Evolutionary conservation across 2,113 vertebrate genomes (phyloP).

Genomic region (Verasper variegatus): DNA sequence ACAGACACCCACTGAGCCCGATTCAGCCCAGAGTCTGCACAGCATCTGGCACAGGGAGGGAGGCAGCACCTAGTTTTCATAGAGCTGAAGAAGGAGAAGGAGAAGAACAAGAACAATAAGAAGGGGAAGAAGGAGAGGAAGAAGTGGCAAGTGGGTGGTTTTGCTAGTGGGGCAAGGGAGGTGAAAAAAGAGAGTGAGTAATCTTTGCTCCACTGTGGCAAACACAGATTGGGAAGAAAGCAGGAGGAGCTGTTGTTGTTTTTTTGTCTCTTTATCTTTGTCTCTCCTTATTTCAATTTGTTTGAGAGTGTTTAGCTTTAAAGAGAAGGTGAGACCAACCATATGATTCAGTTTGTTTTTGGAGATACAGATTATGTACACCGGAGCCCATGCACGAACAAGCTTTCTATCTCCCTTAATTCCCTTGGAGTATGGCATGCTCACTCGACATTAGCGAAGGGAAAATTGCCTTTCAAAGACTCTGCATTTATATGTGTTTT

Average conservation of each 20-base stretch:
- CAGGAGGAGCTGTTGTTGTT: constrained; percentile 43
- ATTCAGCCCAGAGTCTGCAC: constrained; percentile 21
- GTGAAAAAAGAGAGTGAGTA: constrained; percentile 20
- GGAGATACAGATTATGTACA: constrained; percentile 18
- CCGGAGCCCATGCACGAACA: constrained; percentile 7
- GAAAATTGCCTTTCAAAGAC: constrained; percentile 38
- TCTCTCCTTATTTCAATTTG: constrained; percentile 15
- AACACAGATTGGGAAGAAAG: constrained; percentile 39
- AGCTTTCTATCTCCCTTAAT: constrained; percentile 22
- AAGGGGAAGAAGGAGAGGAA: background rate
- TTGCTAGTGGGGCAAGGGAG: constrained; percentile 15
- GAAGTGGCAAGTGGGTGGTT: background rate
- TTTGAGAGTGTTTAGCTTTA: constrained; percentile 34
- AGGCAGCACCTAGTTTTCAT: constrained; percentile 31
- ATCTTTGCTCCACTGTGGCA: constrained; percentile 32
- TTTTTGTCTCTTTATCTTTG: background rate
- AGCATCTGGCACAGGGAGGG: constrained; percentile 33
- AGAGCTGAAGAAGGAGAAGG: constrained; percentile 7
- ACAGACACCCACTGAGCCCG: constrained; percentile 52
- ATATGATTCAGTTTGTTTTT: constrained; percentile 24
- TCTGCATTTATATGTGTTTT: constrained; percentile 10
- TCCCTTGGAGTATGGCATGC: background rate
- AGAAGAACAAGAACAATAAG: background rate
- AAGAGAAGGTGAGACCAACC: background rate
- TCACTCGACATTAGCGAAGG: constrained; percentile 24